phyloP scores from a whole-genome alignment of 1,140 invertebrate species.

The Geopemphigus sp. region DNA sequence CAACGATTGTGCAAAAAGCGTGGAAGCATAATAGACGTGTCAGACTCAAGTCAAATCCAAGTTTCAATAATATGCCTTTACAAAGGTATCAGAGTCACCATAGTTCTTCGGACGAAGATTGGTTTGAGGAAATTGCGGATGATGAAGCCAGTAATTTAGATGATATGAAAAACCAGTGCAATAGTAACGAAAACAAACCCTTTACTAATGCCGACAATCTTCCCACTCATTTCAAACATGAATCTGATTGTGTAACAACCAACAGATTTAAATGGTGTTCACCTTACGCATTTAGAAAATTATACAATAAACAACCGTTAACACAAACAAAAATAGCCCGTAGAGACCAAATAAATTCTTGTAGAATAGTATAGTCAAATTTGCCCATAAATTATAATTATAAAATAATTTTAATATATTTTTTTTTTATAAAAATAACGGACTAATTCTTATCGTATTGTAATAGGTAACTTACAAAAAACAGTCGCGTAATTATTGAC shows the following conservation, averaged over 20 bases:
- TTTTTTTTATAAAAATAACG: no score
- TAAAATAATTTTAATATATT: background rate
- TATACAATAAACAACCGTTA: background rate
- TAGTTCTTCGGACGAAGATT: constrained; percentile 56
- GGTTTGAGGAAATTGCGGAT: constrained; percentile 55
- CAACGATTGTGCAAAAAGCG: constrained; percentile 23
- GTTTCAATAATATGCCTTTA: constrained; percentile 52
- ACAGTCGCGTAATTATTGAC: no score
- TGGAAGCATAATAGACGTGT: constrained; percentile 50
- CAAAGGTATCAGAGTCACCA: constrained; percentile 55
- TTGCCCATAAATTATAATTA: constrained; percentile 2
- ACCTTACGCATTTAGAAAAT: constrained; percentile 12
- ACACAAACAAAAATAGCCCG: constrained; percentile 3
- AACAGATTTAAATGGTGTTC: constrained; percentile 36
- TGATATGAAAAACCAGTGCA: background rate
- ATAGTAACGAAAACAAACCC: background rate
- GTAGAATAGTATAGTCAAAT: constrained; percentile 17
- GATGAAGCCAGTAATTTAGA: constrained; percentile 18
- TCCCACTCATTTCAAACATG: background rate
- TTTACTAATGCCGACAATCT: background rate
- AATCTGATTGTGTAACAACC: background rate
- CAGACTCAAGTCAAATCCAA: constrained; percentile 52
- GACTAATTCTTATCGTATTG: no score
- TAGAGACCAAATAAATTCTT: constrained; percentile 19
- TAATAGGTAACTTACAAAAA: no score